These are phyloP conservation scores for Coryphaenoides rupestris DNA, from an alignment of 2,113 vertebrate species.

Conservation along the genomic window DNA sequence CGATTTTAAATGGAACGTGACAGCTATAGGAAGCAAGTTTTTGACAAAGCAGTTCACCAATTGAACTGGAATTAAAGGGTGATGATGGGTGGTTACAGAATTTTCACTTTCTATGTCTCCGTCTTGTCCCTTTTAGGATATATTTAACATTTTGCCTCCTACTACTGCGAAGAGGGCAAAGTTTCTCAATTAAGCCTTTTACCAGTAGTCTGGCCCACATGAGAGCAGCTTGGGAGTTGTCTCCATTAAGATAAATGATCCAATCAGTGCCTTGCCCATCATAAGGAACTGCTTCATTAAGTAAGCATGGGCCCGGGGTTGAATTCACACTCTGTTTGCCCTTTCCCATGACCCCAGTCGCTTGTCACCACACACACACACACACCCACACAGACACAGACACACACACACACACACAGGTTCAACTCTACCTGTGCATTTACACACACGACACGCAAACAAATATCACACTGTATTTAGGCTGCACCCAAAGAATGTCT, in stretches of 20 bases:
- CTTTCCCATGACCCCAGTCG: slow-evolving; percentile 68
- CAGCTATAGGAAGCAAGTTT: too few species aligned
- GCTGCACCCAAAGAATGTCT: not conserved
- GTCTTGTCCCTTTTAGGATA: too few species aligned
- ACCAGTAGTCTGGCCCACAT: slow-evolving; percentile 22
- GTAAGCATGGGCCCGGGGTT: slow-evolving; percentile 59
- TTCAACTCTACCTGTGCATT: slow-evolving; percentile 11
- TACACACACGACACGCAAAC: slow-evolving; percentile 14
- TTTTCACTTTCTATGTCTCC: too few species aligned
- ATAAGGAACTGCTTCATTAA: slow-evolving; percentile 51
- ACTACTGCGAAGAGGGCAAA: not conserved
- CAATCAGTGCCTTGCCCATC: slow-evolving; percentile 40
- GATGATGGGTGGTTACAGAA: too few species aligned
- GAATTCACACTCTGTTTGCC: slow-evolving; percentile 59
- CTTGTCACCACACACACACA: slow-evolving; percentile 32
- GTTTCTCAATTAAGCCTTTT: slow-evolving; percentile 16
- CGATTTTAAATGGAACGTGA: too few species aligned
- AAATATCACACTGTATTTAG: not conserved
- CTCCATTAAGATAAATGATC: slow-evolving; percentile 36
- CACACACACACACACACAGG: too few species aligned
- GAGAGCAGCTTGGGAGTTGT: slow-evolving; percentile 28
- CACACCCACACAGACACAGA: slow-evolving; percentile 12
- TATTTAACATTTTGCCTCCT: not conserved
- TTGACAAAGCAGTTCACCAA: too few species aligned
- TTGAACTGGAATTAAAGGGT: too few species aligned